A percentile compares a stretch with the other conserved stretches of the same genome.
phyloP scores from a whole-genome alignment of 2,113 vertebrate species.

The Percina caprodes region DNA sequence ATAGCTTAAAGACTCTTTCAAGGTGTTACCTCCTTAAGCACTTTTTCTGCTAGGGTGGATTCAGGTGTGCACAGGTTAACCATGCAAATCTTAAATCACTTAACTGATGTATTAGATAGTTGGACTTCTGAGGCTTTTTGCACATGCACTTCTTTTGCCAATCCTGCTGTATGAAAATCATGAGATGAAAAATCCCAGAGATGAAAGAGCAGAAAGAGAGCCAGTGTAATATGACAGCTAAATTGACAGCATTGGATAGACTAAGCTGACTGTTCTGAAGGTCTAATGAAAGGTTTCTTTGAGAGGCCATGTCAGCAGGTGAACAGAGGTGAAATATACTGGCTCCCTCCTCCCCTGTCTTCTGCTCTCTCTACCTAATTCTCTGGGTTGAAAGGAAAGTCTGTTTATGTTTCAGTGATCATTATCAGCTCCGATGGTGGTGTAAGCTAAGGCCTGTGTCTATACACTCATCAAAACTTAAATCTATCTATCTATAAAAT shows the following conservation, averaged over 20 bases:
- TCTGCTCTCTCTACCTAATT: slow-evolving; percentile 11
- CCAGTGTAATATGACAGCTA: slow-evolving; percentile 74
- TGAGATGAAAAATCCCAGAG: slow-evolving; percentile 71
- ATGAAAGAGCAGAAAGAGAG: slow-evolving; percentile 74
- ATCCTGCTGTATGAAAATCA: slow-evolving; percentile 67
- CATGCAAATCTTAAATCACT: slow-evolving; percentile 61
- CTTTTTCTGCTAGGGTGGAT: slow-evolving; percentile 22
- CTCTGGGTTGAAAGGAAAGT: slow-evolving; percentile 57
- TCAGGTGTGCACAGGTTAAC: slow-evolving; percentile 60
- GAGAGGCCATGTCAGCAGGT: slow-evolving; percentile 78
- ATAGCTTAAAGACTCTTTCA: slow-evolving; percentile 39
- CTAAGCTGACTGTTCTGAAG: slow-evolving; percentile 71
- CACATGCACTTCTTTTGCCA: slow-evolving; percentile 57
- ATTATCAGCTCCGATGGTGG: slow-evolving; percentile 52
- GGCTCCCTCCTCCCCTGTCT: slow-evolving; percentile 32
- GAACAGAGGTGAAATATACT: slow-evolving; percentile 78
- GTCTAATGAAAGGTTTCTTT: slow-evolving; percentile 82
- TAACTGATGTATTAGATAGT: slow-evolving; percentile 60
- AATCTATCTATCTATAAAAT: not conserved
- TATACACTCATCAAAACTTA: slow-evolving; percentile 31
- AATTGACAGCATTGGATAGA: slow-evolving; percentile 67
- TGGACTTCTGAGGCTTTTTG: slow-evolving; percentile 54
- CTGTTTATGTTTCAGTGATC: slow-evolving; percentile 45
- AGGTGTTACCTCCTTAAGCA: slow-evolving; percentile 26
- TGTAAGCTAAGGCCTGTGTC: slow-evolving; percentile 28